Evolutionary conservation across 2,797 vertebrate species (phyloP).

Genomic region (Parauchenoglanis punctatus): DNA sequence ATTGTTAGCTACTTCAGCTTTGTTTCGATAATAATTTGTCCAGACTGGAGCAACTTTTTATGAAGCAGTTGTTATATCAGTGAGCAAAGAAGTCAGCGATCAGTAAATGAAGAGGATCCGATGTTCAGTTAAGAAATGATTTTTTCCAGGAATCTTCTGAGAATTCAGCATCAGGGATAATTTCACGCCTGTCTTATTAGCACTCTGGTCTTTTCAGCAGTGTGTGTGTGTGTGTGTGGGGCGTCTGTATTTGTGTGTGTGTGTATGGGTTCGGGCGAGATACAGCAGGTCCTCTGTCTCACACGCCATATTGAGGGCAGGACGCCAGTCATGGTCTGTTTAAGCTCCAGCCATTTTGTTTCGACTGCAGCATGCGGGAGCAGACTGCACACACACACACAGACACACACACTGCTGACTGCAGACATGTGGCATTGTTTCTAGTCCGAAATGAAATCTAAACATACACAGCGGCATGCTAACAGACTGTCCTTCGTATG

Average conservation of each 20-base stretch:
- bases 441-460: conserved; percentile 12
- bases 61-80: background rate
- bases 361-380: conserved; percentile 16
- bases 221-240: background rate
- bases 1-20: background rate
- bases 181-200: conserved; percentile 34
- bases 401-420: conserved; percentile 13
- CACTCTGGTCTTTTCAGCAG: conserved; percentile 9
- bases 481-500: conserved; percentile 15
- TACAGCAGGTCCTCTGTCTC: conserved; percentile 44
- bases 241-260: conserved; percentile 19
- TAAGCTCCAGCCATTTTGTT: conserved; percentile 44
- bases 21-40: background rate
- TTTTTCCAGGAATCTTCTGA: conserved; percentile 7
- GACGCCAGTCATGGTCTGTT: conserved; percentile 34
- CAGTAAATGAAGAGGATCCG: background rate
- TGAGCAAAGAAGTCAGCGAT: background rate
- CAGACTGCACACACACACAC: conserved; percentile 37
- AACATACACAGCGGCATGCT: conserved; percentile 9
- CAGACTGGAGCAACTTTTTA: no score
- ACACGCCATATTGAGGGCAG: conserved; percentile 49
- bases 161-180: conserved; percentile 18
- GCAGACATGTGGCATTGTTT: conserved; percentile 35
- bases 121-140: background rate
- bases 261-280: conserved; percentile 13